Evolutionary conservation across 1,140 invertebrate genomes (phyloP).

Genomic region (Chironomus striatipennis): DNA sequence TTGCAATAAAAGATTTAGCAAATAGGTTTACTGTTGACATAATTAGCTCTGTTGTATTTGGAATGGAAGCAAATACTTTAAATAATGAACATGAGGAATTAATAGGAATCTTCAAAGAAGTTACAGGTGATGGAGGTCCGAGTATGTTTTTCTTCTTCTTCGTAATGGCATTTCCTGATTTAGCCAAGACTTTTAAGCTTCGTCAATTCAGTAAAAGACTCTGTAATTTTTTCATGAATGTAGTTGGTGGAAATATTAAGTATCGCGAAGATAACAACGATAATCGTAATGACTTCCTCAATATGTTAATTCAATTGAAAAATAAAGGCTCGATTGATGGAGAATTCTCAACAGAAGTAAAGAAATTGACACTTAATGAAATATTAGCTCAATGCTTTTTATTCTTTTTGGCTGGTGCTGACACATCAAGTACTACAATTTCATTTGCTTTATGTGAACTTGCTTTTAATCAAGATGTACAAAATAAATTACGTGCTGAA

Average conservation of each 20-base stretch:
- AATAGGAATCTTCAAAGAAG: slow-evolving; percentile 26
- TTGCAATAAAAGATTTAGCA: neutral
- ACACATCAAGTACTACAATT: slow-evolving; percentile 32
- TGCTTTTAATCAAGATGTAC: slow-evolving; percentile 11
- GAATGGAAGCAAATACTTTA: slow-evolving; percentile 37
- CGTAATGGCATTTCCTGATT: neutral
- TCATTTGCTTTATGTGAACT: slow-evolving; percentile 32
- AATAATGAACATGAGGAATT: slow-evolving; percentile 36
- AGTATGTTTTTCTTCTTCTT: neutral
- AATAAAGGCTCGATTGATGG: slow-evolving; percentile 37
- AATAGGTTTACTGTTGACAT: slow-evolving; percentile 40
- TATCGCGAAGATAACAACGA: slow-evolving; percentile 42
- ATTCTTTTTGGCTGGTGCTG: slow-evolving; percentile 40
- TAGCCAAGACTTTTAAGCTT: slow-evolving; percentile 29
- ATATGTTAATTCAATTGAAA: slow-evolving; percentile 49
- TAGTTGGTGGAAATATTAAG: slow-evolving; percentile 46
- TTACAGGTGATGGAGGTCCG: neutral
- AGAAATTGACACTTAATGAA: slow-evolving; percentile 29
- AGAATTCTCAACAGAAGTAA: slow-evolving; percentile 26
- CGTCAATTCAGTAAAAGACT: slow-evolving; percentile 38
- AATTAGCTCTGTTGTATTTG: slow-evolving; percentile 41
- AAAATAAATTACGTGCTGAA: slow-evolving; percentile 40
- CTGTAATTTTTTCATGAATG: slow-evolving; percentile 44
- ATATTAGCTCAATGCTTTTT: slow-evolving; percentile 40
- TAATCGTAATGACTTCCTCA: slow-evolving; percentile 50